Base-by-base conservation (phyloP, 2,888 invertebrate species). In the Palloptera scutellata region DNA sequence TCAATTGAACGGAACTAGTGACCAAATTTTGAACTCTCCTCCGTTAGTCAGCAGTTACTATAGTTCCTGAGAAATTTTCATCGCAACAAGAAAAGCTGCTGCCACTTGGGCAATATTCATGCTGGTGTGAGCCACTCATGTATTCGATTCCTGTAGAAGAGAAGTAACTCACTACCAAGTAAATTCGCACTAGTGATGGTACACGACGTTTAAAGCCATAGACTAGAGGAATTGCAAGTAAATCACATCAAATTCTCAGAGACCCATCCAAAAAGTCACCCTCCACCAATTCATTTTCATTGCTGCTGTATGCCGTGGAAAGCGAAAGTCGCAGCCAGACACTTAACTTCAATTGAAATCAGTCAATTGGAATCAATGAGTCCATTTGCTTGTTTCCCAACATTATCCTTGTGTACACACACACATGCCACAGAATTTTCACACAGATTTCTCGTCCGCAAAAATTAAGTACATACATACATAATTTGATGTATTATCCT, bases 351-450 rank as follows among this genome's bases (percentile, higher is more conserved):
- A 84, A 81, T 83, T 79, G 78, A 78, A 79, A 75, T 79, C 84
- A 84, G 82, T 84, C 84, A 83, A 78, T 81, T 77, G 84, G 84
- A 84, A 84, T 84, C 83, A 80, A 84, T 81, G 83, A 81, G 78
- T 79, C 73, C 79, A 78, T 79, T 81, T 77, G 76, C 76, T 78
- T 81, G 80, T 82, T 81, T 79, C 78, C 79, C 79, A 79, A 80
- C 67, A 69, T 15, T 53, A 17, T 53, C 19, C 15, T 53, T 53
- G 53, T 53, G 30, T 30, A 30, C 30, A 30, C 30, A 6, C 30
- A 30, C 30, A 30, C 30, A 30, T 30, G 6, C 30, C 30, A 30
- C 30, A 30, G 3, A 30, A 30, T 30, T 30, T 30, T 30, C 30
- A 30, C 30, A 30, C 30, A 30, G 3, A 30, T 30, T 30, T 30